Evolutionary conservation across 2,888 invertebrate genomes (phyloP).

Genomic region (Taphrorychus bicolor): DNA sequence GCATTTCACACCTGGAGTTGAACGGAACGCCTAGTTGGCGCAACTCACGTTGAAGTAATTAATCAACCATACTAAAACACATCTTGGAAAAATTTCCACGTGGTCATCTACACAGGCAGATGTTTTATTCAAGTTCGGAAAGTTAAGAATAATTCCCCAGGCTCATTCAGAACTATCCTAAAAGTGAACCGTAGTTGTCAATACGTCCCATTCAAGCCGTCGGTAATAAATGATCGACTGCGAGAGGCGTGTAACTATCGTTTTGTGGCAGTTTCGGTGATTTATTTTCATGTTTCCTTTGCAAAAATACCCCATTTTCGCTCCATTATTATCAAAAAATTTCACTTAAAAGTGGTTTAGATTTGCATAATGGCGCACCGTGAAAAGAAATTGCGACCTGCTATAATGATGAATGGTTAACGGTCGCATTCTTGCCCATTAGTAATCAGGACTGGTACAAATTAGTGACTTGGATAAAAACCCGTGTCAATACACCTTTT

Average conservation of each 20-base stretch:
- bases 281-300: not conserved
- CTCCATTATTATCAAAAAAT: not conserved
- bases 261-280: not conserved
- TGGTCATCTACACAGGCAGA: too few species aligned
- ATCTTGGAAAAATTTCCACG: too few species aligned
- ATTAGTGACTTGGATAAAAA: slow-evolving; percentile 14
- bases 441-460: slow-evolving; percentile 18
- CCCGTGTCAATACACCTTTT: slow-evolving; percentile 17
- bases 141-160: too few species aligned
- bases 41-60: too few species aligned
- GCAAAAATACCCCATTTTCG: not conserved
- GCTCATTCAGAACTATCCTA: too few species aligned
- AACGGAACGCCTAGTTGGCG: too few species aligned
- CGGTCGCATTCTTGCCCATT: slow-evolving; percentile 9
- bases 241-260: slow-evolving; percentile 25
- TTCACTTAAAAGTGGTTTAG: not conserved
- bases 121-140: too few species aligned
- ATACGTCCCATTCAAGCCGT: not conserved
- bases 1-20: too few species aligned
- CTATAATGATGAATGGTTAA: not conserved
- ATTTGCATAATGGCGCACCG: not conserved
- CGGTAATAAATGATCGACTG: slow-evolving; percentile 16
- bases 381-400: not conserved
- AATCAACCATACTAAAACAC: too few species aligned
- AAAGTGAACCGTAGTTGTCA: slow-evolving; percentile 20